Evolutionary conservation across 2,797 vertebrate species (phyloP).

Genomic region (Emys orbicularis): DNA sequence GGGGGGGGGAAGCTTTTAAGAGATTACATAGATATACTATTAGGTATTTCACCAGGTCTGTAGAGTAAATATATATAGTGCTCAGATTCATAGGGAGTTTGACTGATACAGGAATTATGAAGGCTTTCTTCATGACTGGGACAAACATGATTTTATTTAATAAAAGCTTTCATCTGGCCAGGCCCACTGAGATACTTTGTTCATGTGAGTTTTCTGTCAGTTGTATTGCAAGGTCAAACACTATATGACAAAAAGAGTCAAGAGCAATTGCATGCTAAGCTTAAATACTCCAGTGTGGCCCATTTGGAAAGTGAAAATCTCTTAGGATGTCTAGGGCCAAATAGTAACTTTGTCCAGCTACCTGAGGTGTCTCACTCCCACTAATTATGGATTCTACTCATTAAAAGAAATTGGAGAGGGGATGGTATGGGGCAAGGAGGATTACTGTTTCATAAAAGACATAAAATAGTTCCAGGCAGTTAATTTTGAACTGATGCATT

Average conservation of each 20-base stretch:
- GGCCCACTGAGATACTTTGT: background rate
- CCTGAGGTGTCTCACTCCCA: background rate
- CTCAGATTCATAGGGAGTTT: slow-evolving; percentile 26
- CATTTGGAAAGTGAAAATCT: background rate
- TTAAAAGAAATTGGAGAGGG: background rate
- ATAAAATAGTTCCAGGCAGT: background rate
- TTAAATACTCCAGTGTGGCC: background rate
- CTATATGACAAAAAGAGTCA: background rate
- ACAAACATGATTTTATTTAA: background rate
- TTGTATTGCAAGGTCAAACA: background rate
- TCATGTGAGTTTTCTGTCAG: background rate
- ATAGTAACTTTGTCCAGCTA: background rate
- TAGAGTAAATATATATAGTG: slow-evolving; percentile 1
- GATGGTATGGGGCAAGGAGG: background rate
- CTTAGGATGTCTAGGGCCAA: background rate
- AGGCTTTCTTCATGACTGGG: background rate
- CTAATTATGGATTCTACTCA: background rate
- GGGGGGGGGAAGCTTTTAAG: background rate
- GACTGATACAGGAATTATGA: background rate
- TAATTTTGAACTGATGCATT: background rate
- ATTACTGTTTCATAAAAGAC: background rate
- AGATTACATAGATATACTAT: background rate
- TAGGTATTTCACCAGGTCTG: slow-evolving; percentile 40
- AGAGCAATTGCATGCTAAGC: background rate
- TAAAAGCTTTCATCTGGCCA: background rate